Percentiles rank a stretch among this genome's conserved stretches.
Evolutionary conservation across 2,113 vertebrate species (phyloP).

Genomic region (Pluvialis apricaria): DNA sequence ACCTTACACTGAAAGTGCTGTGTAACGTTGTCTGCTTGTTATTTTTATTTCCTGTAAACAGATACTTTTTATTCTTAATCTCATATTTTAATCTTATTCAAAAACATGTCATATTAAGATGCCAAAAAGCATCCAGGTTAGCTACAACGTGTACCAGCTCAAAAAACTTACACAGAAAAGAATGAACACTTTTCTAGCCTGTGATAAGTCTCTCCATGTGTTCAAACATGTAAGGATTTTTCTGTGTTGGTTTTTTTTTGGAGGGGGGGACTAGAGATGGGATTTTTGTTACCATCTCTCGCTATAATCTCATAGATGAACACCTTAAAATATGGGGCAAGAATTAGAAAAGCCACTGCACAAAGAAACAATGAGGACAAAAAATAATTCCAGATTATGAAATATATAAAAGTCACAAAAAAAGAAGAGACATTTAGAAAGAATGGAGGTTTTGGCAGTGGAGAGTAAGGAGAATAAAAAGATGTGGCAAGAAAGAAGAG

Average conservation of each 20-base stretch:
- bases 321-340: not conserved
- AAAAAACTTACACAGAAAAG: not conserved
- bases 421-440: not conserved
- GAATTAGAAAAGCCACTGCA: not conserved
- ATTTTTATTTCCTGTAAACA: not conserved
- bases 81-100: not conserved
- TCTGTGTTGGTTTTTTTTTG: not conserved
- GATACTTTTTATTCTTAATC: not conserved
- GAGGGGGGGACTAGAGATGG: accelerated
- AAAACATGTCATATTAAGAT: not conserved
- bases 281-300: not conserved
- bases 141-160: not conserved
- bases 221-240: not conserved
- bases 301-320: not conserved
- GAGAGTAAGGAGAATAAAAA: not conserved
- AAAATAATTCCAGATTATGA: not conserved
- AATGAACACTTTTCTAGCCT: not conserved
- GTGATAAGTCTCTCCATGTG: not conserved
- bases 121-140: not conserved
- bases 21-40: not conserved
- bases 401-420: not conserved
- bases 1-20: not conserved
- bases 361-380: not conserved
- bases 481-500: not conserved
- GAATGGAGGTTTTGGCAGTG: not conserved